phyloP scores from a whole-genome alignment of 2,797 vertebrate species.

The Cossypha dichroa region DNA sequence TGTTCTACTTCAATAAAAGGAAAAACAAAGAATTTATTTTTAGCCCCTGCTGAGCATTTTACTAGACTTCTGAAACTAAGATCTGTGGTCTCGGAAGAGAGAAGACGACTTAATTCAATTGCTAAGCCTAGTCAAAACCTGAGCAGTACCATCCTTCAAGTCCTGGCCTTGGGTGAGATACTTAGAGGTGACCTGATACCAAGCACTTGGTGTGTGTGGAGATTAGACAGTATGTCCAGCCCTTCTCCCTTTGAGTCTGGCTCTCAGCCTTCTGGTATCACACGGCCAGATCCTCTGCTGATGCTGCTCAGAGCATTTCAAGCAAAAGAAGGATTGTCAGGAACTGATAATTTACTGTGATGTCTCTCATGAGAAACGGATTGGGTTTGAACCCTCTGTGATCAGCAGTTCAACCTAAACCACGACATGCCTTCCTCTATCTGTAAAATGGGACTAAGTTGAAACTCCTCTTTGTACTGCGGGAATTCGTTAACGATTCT shows the following conservation, averaged over 20 bases:
- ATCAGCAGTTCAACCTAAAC: neutral
- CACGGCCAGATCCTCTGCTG: neutral
- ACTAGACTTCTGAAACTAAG: neutral
- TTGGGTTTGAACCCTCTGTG: neutral
- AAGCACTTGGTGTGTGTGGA: neutral
- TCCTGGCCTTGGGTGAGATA: neutral
- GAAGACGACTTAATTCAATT: neutral
- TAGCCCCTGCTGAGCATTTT: neutral
- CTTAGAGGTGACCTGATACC: neutral
- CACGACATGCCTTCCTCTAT: neutral
- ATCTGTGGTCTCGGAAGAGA: neutral
- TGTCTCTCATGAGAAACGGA: neutral
- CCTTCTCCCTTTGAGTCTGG: neutral
- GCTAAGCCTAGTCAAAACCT: neutral
- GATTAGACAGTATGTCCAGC: neutral
- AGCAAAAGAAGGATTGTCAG: neutral
- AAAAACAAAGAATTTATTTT: neutral
- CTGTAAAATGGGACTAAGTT: neutral
- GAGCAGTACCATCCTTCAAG: neutral
- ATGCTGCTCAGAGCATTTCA: neutral
- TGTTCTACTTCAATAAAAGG: neutral
- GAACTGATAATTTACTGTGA: conserved; percentile 4
- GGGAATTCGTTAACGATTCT: neutral
- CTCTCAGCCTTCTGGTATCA: neutral
- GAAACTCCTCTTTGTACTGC: neutral